Percentiles rank a stretch among this genome's conserved stretches.
These are phyloP conservation scores for Drosophila simulans DNA, from an alignment of 1,140 invertebrate species.

Conservation along the genomic window DNA sequence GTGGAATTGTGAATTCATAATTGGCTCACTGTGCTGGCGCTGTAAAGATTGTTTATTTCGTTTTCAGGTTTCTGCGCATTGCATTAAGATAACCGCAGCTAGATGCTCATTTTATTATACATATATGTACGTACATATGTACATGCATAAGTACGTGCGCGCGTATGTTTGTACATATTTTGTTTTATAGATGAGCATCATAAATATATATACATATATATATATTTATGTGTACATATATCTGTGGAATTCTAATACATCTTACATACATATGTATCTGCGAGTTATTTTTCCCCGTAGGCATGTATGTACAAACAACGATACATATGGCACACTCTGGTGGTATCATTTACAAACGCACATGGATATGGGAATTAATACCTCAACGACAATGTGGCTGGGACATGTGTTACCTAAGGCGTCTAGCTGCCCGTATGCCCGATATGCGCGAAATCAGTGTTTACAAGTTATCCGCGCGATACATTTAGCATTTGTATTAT, in stretches of 20 bases:
- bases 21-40: slow-evolving; percentile 24
- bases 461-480: slow-evolving; percentile 14
- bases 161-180: slow-evolving; percentile 33
- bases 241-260: slow-evolving; percentile 43
- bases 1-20: slow-evolving; percentile 41
- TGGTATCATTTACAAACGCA: slow-evolving; percentile 45
- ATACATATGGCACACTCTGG: slow-evolving; percentile 38
- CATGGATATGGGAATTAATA: slow-evolving; percentile 31
- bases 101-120: slow-evolving; percentile 42
- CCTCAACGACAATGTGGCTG: background rate
- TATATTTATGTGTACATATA: slow-evolving; percentile 16
- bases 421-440: slow-evolving; percentile 3
- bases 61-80: slow-evolving; percentile 35
- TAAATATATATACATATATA: slow-evolving; percentile 38
- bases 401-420: slow-evolving; percentile 14
- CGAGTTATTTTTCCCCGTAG: slow-evolving; percentile 34
- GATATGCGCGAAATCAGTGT: slow-evolving; percentile 13
- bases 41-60: slow-evolving; percentile 26
- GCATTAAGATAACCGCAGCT: slow-evolving; percentile 29
- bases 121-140: slow-evolving; percentile 1
- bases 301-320: slow-evolving; percentile 28
- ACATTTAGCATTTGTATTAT: slow-evolving; percentile 40
- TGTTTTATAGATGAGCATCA: slow-evolving; percentile 46
- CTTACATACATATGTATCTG: slow-evolving; percentile 46
- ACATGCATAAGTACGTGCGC: background rate